Conservation (phyloP, 2,888 invertebrate genomes). For the Caenorhabditis imperialis region DNA sequence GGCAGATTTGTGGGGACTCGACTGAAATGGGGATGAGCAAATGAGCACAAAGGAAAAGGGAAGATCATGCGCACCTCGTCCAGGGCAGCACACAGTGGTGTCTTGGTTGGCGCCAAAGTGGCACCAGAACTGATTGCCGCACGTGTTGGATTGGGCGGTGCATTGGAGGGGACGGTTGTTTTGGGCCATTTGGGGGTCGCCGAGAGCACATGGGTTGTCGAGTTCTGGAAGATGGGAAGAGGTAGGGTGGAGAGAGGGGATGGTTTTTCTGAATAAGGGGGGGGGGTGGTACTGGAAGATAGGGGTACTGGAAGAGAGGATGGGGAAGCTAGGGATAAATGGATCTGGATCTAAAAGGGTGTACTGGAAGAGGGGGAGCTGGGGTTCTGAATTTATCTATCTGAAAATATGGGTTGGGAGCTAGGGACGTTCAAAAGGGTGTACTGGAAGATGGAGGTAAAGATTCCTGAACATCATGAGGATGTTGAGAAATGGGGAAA, state of each 20-base stretch:
- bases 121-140: slow-evolving; percentile 72
- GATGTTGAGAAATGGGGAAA: too few species aligned
- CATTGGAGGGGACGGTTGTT: slow-evolving; percentile 69
- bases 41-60: too few species aligned
- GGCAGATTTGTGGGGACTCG: slow-evolving; percentile 63
- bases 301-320: background rate
- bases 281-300: too few species aligned
- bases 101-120: slow-evolving; percentile 75
- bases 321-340: slow-evolving; percentile 1
- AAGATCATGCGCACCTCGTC: slow-evolving; percentile 61
- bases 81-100: slow-evolving; percentile 78
- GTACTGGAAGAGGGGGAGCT: too few species aligned
- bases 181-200: slow-evolving; percentile 70
- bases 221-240: slow-evolving; percentile 63
- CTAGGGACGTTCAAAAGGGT: too few species aligned
- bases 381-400: too few species aligned
- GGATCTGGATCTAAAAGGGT: too few species aligned
- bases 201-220: slow-evolving; percentile 76
- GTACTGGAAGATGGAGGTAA: too few species aligned
- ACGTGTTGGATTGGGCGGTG: slow-evolving; percentile 60
- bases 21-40: slow-evolving; percentile 46
- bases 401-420: too few species aligned
- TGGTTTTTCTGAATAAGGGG: too few species aligned
- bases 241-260: background rate
- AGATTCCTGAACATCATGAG: too few species aligned